Evolutionary conservation across 1,140 invertebrate species (phyloP), one percentile per base, ranked within the genome.

Genomic region (Oreohelix idahoensis): DNA sequence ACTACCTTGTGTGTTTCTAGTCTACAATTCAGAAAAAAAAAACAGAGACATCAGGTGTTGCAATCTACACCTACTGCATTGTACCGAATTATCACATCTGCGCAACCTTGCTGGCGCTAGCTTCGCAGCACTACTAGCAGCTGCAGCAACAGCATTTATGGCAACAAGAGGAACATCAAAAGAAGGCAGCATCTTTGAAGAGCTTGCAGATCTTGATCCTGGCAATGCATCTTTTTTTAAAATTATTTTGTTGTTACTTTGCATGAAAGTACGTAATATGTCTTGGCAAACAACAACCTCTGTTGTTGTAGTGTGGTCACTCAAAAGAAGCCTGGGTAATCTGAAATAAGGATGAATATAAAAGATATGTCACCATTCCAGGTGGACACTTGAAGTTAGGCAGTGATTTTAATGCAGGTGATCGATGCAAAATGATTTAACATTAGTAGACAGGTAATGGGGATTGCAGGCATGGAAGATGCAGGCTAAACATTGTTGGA

Each of bases 311-410:
- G 23, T 76, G 38, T 76, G 32, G 38, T 78, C 63, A 38, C 78
- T 84, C 83, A 84, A 81, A 84, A 84, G 83, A 84, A 84, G 38
- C 78, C 83, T 35, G 83, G 83, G 58, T 84, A 84, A 84, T 84
- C 83, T 84, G 83, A 78, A 84, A 84, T 51, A 38, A 79, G 71
- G 73, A 70, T 29, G 53, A 38, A 79, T 45, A 79, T 29, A 75
- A 42, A 63, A 66, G 35, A 79, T 1, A 15, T 38, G 53, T 66
- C 53, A 51, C 71, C 58, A 73, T 42, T 20, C 8, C 49, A 29
- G 45, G 39, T 32, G 42, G 70, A 45, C 26, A 36, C 45, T 49
- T 39, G 42, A 45, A 5, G 42, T 5, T 45, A 45, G 15, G 42
- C 42, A 45, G 15, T 45, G 42, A n/a, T n/a, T n/a, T 45, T 45